A percentile compares a stretch with the other conserved stretches of the same genome.
Conservation (phyloP, 1,140 invertebrate genomes). For the Danaus melanippus region DNA sequence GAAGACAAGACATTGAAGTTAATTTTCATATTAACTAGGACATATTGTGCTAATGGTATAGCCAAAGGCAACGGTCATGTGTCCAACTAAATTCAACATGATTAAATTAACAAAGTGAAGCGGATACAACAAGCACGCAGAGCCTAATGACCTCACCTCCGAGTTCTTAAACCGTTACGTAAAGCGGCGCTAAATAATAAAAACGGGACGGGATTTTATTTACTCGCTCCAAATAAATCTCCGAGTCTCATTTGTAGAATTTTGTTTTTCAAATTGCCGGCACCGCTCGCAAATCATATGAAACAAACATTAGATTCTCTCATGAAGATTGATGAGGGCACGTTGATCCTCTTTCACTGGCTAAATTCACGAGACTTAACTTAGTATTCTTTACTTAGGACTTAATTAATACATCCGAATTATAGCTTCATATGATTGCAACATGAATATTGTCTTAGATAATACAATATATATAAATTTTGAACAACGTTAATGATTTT, state of each 20-base stretch:
- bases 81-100: no score
- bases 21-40: no score
- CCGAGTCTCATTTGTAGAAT: constrained; percentile 34
- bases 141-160: background rate
- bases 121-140: background rate
- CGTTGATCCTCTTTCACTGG: constrained; percentile 5
- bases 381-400: no score
- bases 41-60: no score
- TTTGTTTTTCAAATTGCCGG: constrained; percentile 26
- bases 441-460: no score
- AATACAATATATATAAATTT: no score
- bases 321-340: constrained; percentile 16
- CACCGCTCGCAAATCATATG: constrained; percentile 15
- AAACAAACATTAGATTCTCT: constrained; percentile 16
- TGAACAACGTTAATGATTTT: no score
- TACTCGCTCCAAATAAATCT: constrained; percentile 42
- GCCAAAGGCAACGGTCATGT: no score
- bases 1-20: no score
- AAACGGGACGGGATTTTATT: constrained; percentile 37
- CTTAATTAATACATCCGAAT: no score
- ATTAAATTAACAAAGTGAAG: background rate
- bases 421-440: no score
- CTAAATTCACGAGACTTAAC: background rate
- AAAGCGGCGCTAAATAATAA: constrained; percentile 32
- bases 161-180: constrained; percentile 3